Evolutionary conservation across 92 coral and sea anemone genomes (phyloP), one percentile per base, ranked within the genome.

Genomic region (Zoanthus sociatus): DNA sequence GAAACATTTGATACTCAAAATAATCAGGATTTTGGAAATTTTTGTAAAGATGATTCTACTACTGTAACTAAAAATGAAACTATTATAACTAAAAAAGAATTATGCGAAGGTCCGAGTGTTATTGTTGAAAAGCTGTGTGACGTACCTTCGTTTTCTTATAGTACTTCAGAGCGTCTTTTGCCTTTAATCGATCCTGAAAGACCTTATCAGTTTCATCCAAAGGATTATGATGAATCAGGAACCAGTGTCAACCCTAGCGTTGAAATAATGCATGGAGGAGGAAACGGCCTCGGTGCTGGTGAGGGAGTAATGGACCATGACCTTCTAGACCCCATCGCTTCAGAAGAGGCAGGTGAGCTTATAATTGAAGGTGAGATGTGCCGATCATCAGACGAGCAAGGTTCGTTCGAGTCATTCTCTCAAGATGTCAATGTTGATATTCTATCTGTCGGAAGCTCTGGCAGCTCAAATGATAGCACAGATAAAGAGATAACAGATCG

Each of bases 401-500:
- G 16, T 6, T 37, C 72, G n/a, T 73, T 45, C 20, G 85, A 81
- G 7, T 46, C 71, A 3, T 18, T 55, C 0, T 81, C 74, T 21
- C 85, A 81, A 70, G 82, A 93, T 42, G 76, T 73, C 46, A 88
- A 88, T n/a, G 82, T 90, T 67, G 93, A 90, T 18, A 88, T 90
- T 37, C 71, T 90, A 70, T 90, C 93, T 6, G 87, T 88, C 7
- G 85, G 75, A 47, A 87, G 90, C 50, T 75, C 91, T 60, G 77
- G 86, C 18, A 84, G 89, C 56, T 94, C 94, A 10, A 87, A 66
- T 72, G 78, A 90, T 64, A 83, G 82, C 8, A 32, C 90, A 54
- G 88, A 82, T 15, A 74, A 82, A 7, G 98, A 91, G 31, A 82
- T 95, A 83, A 91, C 98, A 18, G 98, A 95, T 31, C 93, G 91